These are phyloP conservation scores for Myotis davidii DNA, from an alignment of 2,113 vertebrate species.

Conservation along the genomic window DNA sequence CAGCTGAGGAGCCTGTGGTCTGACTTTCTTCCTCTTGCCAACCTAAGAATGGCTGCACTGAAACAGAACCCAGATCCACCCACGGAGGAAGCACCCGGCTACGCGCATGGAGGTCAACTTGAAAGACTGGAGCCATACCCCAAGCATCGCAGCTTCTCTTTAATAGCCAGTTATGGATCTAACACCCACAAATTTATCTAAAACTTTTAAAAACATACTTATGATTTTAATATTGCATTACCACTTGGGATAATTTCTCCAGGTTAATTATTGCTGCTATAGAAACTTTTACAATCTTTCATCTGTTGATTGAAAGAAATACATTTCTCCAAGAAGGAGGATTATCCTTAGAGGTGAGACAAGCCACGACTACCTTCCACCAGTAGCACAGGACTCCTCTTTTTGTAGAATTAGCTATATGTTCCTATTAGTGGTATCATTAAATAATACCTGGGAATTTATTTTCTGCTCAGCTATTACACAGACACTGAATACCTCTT, in stretches of 20 bases:
- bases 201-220: background rate
- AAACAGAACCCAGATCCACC: background rate
- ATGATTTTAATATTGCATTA: slow-evolving; percentile 19
- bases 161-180: background rate
- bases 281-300: background rate
- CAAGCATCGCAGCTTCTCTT: background rate
- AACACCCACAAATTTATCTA: background rate
- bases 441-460: background rate
- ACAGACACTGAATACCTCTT: background rate
- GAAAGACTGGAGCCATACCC: background rate
- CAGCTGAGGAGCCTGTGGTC: background rate
- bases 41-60: background rate
- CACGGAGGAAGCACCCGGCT: background rate
- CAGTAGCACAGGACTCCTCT: background rate
- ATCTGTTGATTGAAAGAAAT: background rate
- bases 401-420: background rate
- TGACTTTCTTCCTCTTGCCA: background rate
- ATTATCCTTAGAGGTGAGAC: background rate
- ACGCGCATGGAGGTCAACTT: background rate
- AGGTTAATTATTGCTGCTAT: background rate
- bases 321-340: slow-evolving; percentile 22
- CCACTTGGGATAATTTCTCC: background rate
- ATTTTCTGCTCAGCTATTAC: background rate
- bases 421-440: background rate
- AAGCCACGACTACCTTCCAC: background rate